These are phyloP conservation scores for Thaleichthys pacificus DNA, from an alignment of 2,797 vertebrate genomes.

Conservation along the genomic window DNA sequence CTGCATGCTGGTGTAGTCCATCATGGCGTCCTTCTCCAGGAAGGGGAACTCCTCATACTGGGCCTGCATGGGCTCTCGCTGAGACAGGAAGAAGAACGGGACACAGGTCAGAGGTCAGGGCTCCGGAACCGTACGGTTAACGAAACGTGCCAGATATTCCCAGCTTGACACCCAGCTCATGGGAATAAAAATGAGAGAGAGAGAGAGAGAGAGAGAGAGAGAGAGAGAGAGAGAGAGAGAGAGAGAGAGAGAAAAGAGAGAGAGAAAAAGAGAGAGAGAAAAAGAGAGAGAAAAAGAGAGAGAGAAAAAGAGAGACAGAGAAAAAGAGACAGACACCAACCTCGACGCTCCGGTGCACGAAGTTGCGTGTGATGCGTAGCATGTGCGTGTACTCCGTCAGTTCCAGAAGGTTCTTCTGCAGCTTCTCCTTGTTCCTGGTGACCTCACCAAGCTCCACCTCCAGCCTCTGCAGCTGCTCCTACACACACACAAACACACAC, in stretches of 20 bases:
- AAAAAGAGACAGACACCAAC: conserved; percentile 58
- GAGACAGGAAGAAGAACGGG: background rate
- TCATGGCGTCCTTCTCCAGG: conserved; percentile 84
- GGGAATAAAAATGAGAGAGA: no score
- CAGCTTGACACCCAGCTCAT: no score
- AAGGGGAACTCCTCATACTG: conserved; percentile 93
- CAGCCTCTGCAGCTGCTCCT: conserved; percentile 95
- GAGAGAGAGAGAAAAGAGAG: no score
- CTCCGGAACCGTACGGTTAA: no score
- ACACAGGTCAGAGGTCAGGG: background rate
- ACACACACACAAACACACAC: background rate
- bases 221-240: no score
- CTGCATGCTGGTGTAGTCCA: conserved; percentile 94
- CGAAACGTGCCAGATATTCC: no score
- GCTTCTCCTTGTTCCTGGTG: conserved; percentile 92
- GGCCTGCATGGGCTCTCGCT: conserved; percentile 77
- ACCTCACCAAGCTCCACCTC: conserved; percentile 92
- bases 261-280: no score
- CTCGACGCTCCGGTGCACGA: conserved; percentile 81
- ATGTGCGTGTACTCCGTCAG: conserved; percentile 92
- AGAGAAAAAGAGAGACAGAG: background rate
- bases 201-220: no score
- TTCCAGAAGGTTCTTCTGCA: conserved; percentile 90
- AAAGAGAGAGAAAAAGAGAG: no score
- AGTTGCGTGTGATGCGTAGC: conserved; percentile 85